Base-by-base conservation (phyloP, 2,113 vertebrate genomes). In the Sitta europaea region DNA sequence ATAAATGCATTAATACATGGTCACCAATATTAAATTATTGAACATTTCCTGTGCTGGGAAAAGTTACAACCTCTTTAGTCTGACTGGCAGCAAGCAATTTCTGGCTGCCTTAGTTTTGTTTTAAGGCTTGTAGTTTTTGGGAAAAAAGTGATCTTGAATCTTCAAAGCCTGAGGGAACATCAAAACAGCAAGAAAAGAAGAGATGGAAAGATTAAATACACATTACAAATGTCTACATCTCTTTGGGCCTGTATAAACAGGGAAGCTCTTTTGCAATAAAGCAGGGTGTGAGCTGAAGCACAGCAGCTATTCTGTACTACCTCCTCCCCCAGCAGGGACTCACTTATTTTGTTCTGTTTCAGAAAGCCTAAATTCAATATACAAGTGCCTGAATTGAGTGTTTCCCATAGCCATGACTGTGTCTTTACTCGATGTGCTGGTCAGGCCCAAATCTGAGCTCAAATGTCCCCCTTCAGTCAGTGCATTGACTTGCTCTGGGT, bases 161-260 rank as follows among this genome's bases (percentile, higher is more conserved):
- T 94, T 92, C 79, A 94, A 84, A 95, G 93, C 89, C 93, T 76
- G 35, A 63, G 72, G 91, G 82, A 92, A 93, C 77, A 92, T 90
- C 35, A 79, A 76, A 94, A 95, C 62, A 70, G 81, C 65, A 91
- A 74, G 57, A 81, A 87, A 85, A 81, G 35, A 77, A 45, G 62
- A 72, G 87, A 82, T 82, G 62, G 74, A 70, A 91, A 79, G 93
- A 96, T 95, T 95, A 96, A 94, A 90, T 87, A 73, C 10, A 3
- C 66, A 81, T 92, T 95, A 72, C 36, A 66, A 76, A 91, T 66
- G 66, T 95, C 91, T 92, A 35, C 55, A 54, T 88, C 77, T 92
- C 86, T 74, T 62, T 76, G 63, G 86, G 91, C 83, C 89, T 96
- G 92, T 94, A 83, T 62, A 95, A 96, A 92, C 88, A 92, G 67